These are phyloP conservation scores for Ptychochromis oligacanthus DNA, from an alignment of 2,113 vertebrate genomes.

Conservation along the genomic window DNA sequence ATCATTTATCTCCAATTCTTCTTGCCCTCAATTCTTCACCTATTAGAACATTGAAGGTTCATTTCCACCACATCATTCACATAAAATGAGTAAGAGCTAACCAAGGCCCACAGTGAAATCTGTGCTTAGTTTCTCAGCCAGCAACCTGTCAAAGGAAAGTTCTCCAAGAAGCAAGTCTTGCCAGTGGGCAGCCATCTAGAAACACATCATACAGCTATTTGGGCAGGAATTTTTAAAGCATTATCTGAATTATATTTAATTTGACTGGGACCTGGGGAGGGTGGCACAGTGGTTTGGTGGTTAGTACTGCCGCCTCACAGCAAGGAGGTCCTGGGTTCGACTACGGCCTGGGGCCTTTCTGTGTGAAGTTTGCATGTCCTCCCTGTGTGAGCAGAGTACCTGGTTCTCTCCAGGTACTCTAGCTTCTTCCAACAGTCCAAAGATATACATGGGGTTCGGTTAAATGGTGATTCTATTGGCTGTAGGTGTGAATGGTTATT, in stretches of 20 bases:
- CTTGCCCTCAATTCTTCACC: not conserved
- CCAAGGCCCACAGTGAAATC: not conserved
- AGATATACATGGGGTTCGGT: no score
- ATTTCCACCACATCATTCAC: not conserved
- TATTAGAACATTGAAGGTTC: not conserved
- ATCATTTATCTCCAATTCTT: conserved; percentile 18
- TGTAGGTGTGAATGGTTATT: no score
- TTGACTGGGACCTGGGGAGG: no score
- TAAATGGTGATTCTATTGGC: no score
- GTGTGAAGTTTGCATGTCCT: no score
- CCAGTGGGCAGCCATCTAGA: not conserved
- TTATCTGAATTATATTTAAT: not conserved
- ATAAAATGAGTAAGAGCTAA: not conserved
- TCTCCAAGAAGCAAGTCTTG: not conserved
- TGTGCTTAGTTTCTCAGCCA: not conserved
- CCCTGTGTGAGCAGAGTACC: no score
- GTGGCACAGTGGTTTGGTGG: no score
- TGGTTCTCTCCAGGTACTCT: no score
- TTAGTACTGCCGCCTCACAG: no score
- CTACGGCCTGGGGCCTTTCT: no score
- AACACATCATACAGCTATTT: accelerated
- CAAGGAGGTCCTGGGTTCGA: no score
- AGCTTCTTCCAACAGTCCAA: no score
- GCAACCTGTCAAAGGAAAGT: not conserved
- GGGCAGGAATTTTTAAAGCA: not conserved